Conservation (phyloP, 1,140 invertebrate genomes). For the Cydia pomonella region DNA sequence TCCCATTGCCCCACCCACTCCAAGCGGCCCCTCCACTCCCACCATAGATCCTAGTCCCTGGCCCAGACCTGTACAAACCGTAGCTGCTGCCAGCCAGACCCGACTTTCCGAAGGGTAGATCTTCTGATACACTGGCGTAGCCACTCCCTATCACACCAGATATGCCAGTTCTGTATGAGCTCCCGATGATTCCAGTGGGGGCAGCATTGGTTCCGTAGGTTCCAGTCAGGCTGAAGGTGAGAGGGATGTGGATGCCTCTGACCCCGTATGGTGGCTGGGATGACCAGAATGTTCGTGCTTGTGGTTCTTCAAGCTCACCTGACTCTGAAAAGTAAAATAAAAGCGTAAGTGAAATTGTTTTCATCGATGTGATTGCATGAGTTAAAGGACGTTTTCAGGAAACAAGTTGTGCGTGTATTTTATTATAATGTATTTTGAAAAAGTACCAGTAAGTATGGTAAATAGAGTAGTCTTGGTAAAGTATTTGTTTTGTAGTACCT, state of each 20-base stretch:
- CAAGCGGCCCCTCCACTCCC: conserved; percentile 51
- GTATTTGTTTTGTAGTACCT: too few species aligned
- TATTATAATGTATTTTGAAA: too few species aligned
- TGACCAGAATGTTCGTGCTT: conserved; percentile 65
- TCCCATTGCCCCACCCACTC: conserved; percentile 74
- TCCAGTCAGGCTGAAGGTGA: conserved; percentile 65
- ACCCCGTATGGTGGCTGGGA: conserved; percentile 45
- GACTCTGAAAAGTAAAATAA: conserved; percentile 1
- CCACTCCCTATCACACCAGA: conserved; percentile 51
- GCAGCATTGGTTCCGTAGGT: conserved; percentile 51
- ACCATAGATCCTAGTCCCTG: conserved; percentile 55
- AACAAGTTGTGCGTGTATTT: background rate
- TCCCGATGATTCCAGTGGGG: background rate
- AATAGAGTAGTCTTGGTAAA: too few species aligned
- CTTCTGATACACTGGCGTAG: conserved; percentile 50
- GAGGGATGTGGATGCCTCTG: conserved; percentile 58
- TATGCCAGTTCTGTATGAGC: conserved; percentile 21
- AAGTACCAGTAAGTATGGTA: too few species aligned
- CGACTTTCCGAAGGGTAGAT: conserved; percentile 45
- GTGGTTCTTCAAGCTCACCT: conserved; percentile 38
- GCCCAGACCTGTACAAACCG: conserved; percentile 45
- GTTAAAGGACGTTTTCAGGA: background rate
- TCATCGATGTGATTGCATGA: background rate
- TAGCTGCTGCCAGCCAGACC: conserved; percentile 58
- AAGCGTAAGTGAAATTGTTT: background rate